Evolutionary conservation across 2,797 vertebrate genomes (phyloP).

Genomic region (Choloepus didactylus): DNA sequence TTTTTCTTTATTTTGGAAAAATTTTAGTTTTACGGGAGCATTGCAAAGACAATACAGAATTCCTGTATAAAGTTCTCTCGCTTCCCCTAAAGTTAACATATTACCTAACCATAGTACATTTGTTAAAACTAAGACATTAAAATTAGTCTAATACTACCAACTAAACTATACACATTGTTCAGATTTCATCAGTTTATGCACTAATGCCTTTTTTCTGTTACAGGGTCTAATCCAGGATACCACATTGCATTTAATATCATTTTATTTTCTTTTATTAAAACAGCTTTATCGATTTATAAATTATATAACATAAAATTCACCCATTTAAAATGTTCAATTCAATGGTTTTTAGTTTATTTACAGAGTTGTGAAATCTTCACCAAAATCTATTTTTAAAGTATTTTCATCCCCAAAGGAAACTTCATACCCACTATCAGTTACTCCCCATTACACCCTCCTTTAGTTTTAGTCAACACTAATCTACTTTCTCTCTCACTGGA

Average conservation of each 20-base stretch:
- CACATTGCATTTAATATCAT: background rate
- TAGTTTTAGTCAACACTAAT: background rate
- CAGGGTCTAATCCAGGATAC: background rate
- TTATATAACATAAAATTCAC: background rate
- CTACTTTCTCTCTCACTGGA: background rate
- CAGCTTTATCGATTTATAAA: background rate
- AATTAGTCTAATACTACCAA: background rate
- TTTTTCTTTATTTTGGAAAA: background rate
- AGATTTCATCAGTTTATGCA: background rate
- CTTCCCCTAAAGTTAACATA: background rate
- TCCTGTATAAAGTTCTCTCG: background rate
- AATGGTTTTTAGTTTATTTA: conserved; percentile 11
- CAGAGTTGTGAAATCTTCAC: background rate
- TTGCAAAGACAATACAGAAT: background rate
- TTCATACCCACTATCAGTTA: background rate
- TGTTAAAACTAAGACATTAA: background rate
- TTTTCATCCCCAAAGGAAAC: background rate
- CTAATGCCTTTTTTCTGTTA: background rate
- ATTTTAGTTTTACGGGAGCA: conserved; percentile 12
- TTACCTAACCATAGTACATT: background rate
- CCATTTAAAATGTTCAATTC: background rate
- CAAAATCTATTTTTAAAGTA: background rate
- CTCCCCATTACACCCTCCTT: background rate
- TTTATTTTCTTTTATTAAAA: conserved; percentile 28
- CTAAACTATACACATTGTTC: background rate